Evolutionary conservation across 2,797 vertebrate genomes (phyloP), one percentile per base, ranked within the genome.

Genomic region (Cacajao melanocephalus): DNA sequence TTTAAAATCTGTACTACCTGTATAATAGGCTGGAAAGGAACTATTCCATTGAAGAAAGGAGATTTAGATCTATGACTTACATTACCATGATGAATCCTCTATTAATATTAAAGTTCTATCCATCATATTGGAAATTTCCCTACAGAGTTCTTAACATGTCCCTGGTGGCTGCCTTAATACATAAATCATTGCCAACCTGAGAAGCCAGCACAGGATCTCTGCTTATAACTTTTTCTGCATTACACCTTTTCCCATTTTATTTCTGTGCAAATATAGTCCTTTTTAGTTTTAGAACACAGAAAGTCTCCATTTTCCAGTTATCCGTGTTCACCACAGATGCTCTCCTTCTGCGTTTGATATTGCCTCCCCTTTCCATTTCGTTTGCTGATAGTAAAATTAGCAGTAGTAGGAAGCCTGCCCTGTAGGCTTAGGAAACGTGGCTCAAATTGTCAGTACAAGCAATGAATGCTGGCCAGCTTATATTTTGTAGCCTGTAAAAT

Each of bases 81-180:
- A 97, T 98, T 97, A 95, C 83, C 82, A 20, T 94, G 96, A 97
- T 97, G 90, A 96, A 94, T 95, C 67, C n/a, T 83, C 88, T 78
- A 96, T 97, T 97, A 97, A 97, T 96, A 97, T 97, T 98, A 97
- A 98, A 97, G 76, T 93, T 97, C 94, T 89, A 98, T 96, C 95
- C 84, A 94, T 97, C 96, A 97, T 73, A 36, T 14, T 88, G 96
- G 90, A 96, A 94, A 96, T 86, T 79, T 96, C 90, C 96, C 95
- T 72, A 28, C 20, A 90, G 90, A 94, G 79, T 88, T 91, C 90
- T 97, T 97, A 96, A 76, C 84, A 95, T 76, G 36, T 94, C 80
- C 84, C 93, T 85, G 17, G 80, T 84, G 64, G 80, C 41, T 93
- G 92, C 79, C 86, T 88, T 76, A 83, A 96, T 82, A 61, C 58